Evolutionary conservation across 2,888 invertebrate genomes (phyloP), one percentile per base, ranked within the genome.

Genomic region (Elysia crispata): DNA sequence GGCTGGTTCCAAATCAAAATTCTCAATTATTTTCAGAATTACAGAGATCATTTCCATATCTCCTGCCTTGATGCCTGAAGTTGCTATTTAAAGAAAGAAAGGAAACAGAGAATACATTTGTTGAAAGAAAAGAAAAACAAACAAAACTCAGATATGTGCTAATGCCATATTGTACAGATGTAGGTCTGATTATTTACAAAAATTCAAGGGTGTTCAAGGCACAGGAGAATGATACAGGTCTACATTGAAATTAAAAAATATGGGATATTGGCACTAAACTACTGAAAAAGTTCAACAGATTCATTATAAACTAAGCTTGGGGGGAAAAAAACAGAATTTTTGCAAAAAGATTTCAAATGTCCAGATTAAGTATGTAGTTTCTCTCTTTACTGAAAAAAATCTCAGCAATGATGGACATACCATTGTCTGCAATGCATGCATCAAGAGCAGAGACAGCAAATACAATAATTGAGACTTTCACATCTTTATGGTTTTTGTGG

Each of bases 381-480:
- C 13, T 30, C 0, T 72, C n/a, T 54, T 11, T 23, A 8, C 33
- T 69, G 50, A 31, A 41, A 41, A 11, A 64, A 28, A 64, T 23
- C 25, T 57, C 1, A 77, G 3, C 41, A 41, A 41, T 6, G 41
- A 41, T 41, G 41, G 11, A 41, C 72, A 76, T 74, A 89, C 89
- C 87, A 86, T 88, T 87, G 57, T 89, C 89, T 49, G 87, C 76
- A 23, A 89, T 84, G 82, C 88, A 87, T 8, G 87, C 84, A 83
- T 89, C 88, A 20, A 89, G 72, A n/a, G 89, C 86, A 64, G 79
- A 81, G 28, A 86, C 81, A 18, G 88, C 78, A 75, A 82, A 84
- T 41, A 87, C 74, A 50, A 85, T 81, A 1, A 81, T 54, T 0
- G 76, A 41, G 8, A 81, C 28, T 11, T 76, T 30, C 0, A 78